phyloP scores from a whole-genome alignment of 2,888 invertebrate species.

The Drosophila rubida region DNA sequence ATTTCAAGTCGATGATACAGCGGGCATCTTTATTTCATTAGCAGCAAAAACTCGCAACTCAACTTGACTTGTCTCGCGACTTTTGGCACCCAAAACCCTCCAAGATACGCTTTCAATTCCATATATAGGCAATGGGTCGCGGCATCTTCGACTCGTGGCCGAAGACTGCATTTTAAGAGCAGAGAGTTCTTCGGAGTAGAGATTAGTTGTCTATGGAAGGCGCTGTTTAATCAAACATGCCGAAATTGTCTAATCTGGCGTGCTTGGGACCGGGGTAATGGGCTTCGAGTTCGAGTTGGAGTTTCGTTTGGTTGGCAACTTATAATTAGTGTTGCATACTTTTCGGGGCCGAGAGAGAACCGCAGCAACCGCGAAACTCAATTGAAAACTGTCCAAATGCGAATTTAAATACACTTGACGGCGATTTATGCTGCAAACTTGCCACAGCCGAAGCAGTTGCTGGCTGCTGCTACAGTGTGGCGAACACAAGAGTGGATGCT shows the following conservation, averaged over 20 bases:
- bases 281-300: conserved; percentile 9
- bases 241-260: conserved; percentile 46
- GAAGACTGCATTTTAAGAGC: conserved; percentile 42
- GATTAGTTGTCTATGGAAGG: neutral
- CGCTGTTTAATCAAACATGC: conserved; percentile 64
- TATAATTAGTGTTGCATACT: conserved; percentile 65
- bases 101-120: neutral
- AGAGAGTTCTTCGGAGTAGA: neutral
- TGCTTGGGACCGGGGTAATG: conserved; percentile 19
- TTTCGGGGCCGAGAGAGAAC: conserved; percentile 4
- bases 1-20: conserved; percentile 20
- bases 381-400: conserved; percentile 66
- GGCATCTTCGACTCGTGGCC: conserved; percentile 43
- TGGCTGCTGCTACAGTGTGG: neutral
- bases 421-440: conserved; percentile 69
- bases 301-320: conserved; percentile 29
- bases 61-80: conserved; percentile 49
- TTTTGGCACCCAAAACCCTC: conserved; percentile 23
- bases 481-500: conserved; percentile 21
- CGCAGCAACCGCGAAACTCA: conserved; percentile 47
- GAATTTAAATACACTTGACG: conserved; percentile 71
- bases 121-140: conserved; percentile 23
- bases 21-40: conserved; percentile 68
- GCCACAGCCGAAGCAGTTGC: conserved; percentile 11
- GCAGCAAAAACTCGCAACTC: conserved; percentile 39